Evolutionary conservation across 2,888 invertebrate genomes (phyloP).

Genomic region (Euspilapteryx auroguttella): DNA sequence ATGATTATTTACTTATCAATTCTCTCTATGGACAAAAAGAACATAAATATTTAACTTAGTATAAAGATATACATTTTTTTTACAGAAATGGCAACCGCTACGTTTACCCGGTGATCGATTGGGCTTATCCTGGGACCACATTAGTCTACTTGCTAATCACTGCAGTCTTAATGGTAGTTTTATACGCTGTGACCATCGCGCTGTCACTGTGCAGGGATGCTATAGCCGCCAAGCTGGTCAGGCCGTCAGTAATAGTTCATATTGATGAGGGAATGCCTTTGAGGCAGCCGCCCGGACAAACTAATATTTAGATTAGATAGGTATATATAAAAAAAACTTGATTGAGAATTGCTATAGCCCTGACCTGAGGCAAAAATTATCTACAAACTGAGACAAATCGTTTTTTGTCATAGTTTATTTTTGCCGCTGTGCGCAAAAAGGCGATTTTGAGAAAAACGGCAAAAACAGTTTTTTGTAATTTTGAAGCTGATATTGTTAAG

Average conservation of each 20-base stretch:
- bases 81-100: constrained; percentile 64
- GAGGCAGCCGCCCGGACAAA: constrained; percentile 11
- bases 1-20: no score
- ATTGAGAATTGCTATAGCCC: neutral
- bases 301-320: no score
- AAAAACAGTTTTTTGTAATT: no score
- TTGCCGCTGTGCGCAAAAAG: no score
- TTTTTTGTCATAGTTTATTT: no score
- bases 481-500: no score
- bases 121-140: constrained; percentile 67
- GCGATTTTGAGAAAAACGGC: no score
- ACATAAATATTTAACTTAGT: neutral
- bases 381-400: no score
- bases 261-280: constrained; percentile 23
- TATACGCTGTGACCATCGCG: constrained; percentile 63
- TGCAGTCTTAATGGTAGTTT: constrained; percentile 60
- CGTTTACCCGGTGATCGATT: constrained; percentile 78
- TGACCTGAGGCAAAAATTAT: neutral
- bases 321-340: no score
- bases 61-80: constrained; percentile 1
- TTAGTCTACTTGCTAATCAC: constrained; percentile 64
- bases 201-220: constrained; percentile 51
- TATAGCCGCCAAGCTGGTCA: constrained; percentile 16
- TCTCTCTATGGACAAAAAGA: no score
- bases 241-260: constrained; percentile 14